Percentiles rank a stretch among this genome's conserved stretches.
Evolutionary conservation across 2,797 vertebrate species (phyloP).

Genomic region (Ambastaia sidthimunki): DNA sequence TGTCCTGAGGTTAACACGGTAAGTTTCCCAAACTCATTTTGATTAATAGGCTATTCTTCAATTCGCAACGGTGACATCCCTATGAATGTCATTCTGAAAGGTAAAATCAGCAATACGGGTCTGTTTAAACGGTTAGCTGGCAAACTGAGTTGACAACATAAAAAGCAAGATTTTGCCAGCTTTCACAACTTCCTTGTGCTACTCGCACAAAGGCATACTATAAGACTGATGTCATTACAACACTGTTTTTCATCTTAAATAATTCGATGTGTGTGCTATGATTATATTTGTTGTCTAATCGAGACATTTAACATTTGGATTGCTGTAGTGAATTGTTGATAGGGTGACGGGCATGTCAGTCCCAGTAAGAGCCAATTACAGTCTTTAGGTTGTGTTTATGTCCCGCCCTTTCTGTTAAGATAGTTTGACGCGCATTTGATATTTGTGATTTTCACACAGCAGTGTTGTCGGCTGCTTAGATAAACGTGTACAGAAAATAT

Average conservation of each 20-base stretch:
- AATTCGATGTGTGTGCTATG: background rate
- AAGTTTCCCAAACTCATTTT: background rate
- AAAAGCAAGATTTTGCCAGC: background rate
- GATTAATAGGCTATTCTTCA: background rate
- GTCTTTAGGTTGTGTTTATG: conserved; percentile 1
- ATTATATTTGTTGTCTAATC: conserved; percentile 15
- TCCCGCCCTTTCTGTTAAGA: conserved; percentile 46
- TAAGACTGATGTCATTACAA: background rate
- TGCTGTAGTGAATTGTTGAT: background rate
- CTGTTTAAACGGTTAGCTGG: background rate
- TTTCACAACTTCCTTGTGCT: background rate
- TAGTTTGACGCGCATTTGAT: conserved; percentile 41
- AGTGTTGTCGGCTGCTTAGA: background rate
- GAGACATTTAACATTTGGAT: background rate
- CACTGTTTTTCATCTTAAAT: background rate
- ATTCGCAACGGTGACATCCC: background rate
- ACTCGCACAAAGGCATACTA: background rate
- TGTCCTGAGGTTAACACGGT: conserved; percentile 47
- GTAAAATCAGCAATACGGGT: background rate
- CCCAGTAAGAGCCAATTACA: conserved; percentile 21
- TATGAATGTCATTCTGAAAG: background rate
- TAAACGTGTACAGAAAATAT: background rate
- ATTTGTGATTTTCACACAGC: conserved; percentile 39
- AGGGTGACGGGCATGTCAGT: background rate
- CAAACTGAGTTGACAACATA: background rate